A percentile compares a stretch with the other conserved stretches of the same genome.
Evolutionary conservation across 2,888 invertebrate species (phyloP).

Genomic region (Erebia epiphron): DNA sequence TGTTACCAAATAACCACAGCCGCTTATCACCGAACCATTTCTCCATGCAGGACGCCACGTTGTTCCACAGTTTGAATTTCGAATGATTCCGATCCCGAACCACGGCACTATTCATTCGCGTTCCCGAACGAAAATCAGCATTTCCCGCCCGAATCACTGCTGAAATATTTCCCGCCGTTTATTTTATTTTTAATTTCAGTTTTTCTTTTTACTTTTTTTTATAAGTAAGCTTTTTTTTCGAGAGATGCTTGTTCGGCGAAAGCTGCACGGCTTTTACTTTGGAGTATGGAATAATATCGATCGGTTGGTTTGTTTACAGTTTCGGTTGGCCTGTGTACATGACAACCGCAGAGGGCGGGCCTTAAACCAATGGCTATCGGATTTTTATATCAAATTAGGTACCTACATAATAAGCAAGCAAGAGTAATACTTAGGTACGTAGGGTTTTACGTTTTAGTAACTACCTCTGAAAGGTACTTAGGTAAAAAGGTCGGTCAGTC

Average conservation of each 20-base stretch:
- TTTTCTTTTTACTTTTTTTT: neutral
- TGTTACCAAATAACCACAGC: constrained; percentile 95
- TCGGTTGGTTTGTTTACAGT: constrained; percentile 78
- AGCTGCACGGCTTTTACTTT: constrained; percentile 64
- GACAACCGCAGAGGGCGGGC: constrained; percentile 75
- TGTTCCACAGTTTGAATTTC: constrained; percentile 71
- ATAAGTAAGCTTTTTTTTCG: neutral
- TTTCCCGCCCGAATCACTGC: constrained; percentile 62
- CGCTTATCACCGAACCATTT: constrained; percentile 96
- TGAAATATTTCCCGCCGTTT: constrained; percentile 46
- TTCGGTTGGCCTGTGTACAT: constrained; percentile 76
- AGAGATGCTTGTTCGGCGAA: constrained; percentile 56
- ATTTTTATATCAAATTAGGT: constrained; percentile 42
- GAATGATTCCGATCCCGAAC: constrained; percentile 53
- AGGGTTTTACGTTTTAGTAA: neutral
- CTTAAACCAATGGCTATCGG: constrained; percentile 38
- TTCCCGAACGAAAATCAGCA: constrained; percentile 55
- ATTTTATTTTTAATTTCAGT: constrained; percentile 20
- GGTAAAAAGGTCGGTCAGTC: no score
- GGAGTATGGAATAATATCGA: constrained; percentile 69
- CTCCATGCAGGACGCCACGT: constrained; percentile 89
- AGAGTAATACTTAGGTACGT: neutral
- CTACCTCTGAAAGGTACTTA: no score
- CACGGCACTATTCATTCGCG: constrained; percentile 65
- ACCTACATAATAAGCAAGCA: constrained; percentile 1